These are phyloP conservation scores for Macrotis lagotis DNA, from an alignment of 2,113 vertebrate species.

Conservation along the genomic window DNA sequence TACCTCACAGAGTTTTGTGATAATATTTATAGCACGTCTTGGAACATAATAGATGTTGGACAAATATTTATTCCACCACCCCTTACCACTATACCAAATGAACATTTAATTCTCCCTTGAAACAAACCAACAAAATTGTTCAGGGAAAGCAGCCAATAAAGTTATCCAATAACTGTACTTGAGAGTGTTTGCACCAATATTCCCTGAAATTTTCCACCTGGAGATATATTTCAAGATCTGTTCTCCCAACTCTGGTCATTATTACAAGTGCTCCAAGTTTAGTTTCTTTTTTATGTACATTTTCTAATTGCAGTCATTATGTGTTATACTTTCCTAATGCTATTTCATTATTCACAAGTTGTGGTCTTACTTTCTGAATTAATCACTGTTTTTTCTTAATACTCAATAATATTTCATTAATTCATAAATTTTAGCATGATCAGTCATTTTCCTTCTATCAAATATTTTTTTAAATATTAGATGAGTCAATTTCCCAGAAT, in stretches of 20 bases:
- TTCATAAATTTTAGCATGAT: neutral
- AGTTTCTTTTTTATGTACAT: neutral
- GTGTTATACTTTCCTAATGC: neutral
- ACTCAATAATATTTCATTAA: neutral
- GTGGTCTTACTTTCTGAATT: neutral
- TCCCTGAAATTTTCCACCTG: neutral
- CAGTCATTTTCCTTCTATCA: neutral
- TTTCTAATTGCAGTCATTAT: neutral
- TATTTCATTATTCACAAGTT: neutral
- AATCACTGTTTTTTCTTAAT: neutral
- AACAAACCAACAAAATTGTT: neutral
- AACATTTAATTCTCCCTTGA: neutral
- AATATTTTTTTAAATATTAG: neutral
- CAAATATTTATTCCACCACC: neutral
- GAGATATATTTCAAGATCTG: neutral
- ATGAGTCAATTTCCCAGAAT: neutral
- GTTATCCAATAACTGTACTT: neutral
- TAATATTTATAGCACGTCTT: neutral
- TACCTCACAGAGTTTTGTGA: neutral
- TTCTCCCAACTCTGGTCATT: neutral
- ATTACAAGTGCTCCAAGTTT: neutral
- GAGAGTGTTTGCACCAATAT: neutral
- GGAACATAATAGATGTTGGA: neutral
- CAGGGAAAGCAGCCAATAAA: neutral
- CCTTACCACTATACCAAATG: neutral